phyloP scores from a whole-genome alignment of 2,113 vertebrate genomes.

The Charina bottae region DNA sequence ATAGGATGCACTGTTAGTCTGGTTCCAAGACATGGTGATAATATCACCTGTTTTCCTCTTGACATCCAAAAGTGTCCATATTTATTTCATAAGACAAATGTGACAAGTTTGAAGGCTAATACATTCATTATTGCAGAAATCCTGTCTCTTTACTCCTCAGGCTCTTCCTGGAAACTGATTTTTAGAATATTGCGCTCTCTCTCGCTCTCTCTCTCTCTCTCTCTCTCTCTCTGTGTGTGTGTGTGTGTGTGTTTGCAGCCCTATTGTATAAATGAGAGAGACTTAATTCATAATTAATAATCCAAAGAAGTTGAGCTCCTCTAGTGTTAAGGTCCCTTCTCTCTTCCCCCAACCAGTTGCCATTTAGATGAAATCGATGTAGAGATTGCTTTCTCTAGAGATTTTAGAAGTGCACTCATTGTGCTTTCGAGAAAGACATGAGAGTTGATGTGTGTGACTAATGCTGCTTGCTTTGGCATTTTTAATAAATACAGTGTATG shows the following conservation, averaged over 20 bases:
- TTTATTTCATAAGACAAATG: not conserved
- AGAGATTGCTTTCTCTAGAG: constrained; percentile 54
- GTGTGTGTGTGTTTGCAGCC: not conserved
- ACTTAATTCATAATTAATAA: constrained; percentile 16
- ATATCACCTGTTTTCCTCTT: not conserved
- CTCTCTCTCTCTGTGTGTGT: not conserved
- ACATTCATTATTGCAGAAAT: not conserved
- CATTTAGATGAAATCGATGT: constrained; percentile 57
- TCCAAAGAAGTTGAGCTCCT: constrained; percentile 31
- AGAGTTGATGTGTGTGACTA: constrained; percentile 47
- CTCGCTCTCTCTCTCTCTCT: not conserved
- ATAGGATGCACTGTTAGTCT: not conserved
- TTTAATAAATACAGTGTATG: constrained; percentile 64
- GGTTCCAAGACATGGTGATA: not conserved
- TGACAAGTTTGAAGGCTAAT: not conserved
- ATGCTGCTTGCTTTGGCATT: constrained; percentile 58
- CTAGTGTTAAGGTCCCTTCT: not conserved
- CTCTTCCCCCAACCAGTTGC: constrained; percentile 14
- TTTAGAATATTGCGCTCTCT: not conserved
- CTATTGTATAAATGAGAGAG: constrained; percentile 25
- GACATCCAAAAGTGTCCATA: not conserved
- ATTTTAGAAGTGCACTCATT: constrained; percentile 31
- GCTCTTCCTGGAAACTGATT: constrained; percentile 28
- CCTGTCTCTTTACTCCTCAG: not conserved
- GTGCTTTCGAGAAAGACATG: constrained; percentile 41